phyloP scores from a whole-genome alignment of 2,113 vertebrate genomes.

The Madoqua kirkii region DNA sequence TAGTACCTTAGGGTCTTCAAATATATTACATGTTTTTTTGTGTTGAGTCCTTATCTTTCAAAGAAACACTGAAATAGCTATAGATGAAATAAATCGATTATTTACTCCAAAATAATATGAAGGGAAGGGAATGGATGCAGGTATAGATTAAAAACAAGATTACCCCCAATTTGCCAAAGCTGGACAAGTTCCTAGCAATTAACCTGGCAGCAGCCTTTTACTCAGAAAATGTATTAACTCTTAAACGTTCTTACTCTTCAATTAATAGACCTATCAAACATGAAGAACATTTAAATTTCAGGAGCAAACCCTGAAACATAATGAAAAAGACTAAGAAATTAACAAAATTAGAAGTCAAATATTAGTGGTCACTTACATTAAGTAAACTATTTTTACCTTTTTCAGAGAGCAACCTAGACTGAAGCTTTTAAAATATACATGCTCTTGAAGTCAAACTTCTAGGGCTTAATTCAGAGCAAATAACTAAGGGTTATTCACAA shows the following conservation, averaged over 20 bases:
- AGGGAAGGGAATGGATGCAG: neutral
- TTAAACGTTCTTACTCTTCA: neutral
- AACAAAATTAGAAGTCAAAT: neutral
- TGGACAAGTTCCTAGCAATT: neutral
- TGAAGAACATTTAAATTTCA: neutral
- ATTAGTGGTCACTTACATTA: neutral
- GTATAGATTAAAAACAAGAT: neutral
- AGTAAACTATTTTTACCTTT: neutral
- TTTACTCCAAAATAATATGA: neutral
- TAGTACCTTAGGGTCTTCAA: neutral
- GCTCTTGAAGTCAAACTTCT: neutral
- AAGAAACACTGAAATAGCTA: neutral
- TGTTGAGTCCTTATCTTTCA: neutral
- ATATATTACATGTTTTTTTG: neutral
- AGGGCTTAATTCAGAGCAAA: neutral
- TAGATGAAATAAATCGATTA: neutral
- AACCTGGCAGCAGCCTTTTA: neutral
- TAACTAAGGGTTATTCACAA: neutral
- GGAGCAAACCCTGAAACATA: neutral
- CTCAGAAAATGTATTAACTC: neutral
- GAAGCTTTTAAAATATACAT: neutral
- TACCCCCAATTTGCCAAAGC: neutral
- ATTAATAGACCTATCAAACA: neutral
- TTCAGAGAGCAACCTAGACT: neutral
- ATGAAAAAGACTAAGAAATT: neutral